Evolutionary conservation across 2,888 invertebrate genomes (phyloP).

Genomic region (Campoplex nolae): DNA sequence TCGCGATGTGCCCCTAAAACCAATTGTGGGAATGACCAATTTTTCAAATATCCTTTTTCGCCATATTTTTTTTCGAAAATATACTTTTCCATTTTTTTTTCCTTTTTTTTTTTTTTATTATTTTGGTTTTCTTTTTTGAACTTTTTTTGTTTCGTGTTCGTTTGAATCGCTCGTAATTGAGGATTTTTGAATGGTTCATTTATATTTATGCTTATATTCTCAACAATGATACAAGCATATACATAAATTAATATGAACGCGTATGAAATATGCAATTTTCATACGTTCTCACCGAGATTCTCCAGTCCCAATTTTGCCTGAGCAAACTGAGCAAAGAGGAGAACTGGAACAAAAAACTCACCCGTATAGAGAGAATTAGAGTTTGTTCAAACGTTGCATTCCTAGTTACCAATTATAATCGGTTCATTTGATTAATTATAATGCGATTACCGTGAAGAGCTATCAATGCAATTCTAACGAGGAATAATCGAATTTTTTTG

Average conservation of each 20-base stretch:
- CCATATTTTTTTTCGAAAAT: neutral
- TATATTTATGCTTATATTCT: too few species aligned
- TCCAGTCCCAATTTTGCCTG: slow-evolving; percentile 90
- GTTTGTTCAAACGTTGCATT: neutral
- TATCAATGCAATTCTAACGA: neutral
- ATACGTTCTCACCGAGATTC: slow-evolving; percentile 81
- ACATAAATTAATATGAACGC: slow-evolving; percentile 8
- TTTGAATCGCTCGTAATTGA: neutral
- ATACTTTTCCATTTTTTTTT: neutral
- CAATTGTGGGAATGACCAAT: slow-evolving; percentile 48
- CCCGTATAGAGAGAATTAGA: slow-evolving; percentile 79
- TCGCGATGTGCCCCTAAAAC: slow-evolving; percentile 77
- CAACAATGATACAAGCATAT: slow-evolving; percentile 9
- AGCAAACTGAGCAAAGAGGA: slow-evolving; percentile 92
- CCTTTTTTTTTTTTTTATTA: slow-evolving; percentile 3
- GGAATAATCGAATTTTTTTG: neutral
- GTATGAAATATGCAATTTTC: slow-evolving; percentile 36
- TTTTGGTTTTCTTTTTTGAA: slow-evolving; percentile 54
- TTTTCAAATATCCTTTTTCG: slow-evolving; percentile 28
- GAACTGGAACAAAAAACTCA: slow-evolving; percentile 90
- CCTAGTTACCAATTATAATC: slow-evolving; percentile 64
- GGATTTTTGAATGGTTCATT: neutral
- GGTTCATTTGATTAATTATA: neutral
- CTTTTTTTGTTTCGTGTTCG: slow-evolving; percentile 59
- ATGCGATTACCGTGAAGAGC: slow-evolving; percentile 31